Evolutionary conservation across 1,140 invertebrate species (phyloP).

Genomic region (Aphelinus atriplicis): DNA sequence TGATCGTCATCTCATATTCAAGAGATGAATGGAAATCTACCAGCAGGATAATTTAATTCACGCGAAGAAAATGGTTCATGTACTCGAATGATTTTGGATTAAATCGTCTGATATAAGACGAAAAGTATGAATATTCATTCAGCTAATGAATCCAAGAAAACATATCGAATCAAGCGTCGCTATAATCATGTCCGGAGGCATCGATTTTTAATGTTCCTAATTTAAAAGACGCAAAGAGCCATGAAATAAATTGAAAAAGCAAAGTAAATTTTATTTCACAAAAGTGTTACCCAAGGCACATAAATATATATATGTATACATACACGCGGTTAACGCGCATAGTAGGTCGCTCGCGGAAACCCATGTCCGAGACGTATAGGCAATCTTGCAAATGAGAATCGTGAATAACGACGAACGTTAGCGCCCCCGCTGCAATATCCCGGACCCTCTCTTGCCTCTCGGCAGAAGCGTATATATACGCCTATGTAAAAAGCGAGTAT

Average conservation of each 20-base stretch:
- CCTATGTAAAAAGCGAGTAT: conserved; percentile 49
- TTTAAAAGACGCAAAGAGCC: background rate
- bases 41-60: too few relatives aligned
- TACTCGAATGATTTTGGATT: too few relatives aligned
- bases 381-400: conserved; percentile 66
- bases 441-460: conserved; percentile 37
- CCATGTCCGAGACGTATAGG: conserved; percentile 63
- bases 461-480: conserved; percentile 24
- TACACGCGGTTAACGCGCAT: conserved; percentile 46
- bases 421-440: conserved; percentile 56
- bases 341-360: conserved; percentile 58
- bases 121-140: too few relatives aligned
- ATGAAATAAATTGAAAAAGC: background rate
- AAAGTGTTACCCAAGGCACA: conserved; percentile 25
- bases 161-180: too few relatives aligned
- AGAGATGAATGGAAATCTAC: too few relatives aligned
- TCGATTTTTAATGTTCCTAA: too few relatives aligned
- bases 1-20: too few relatives aligned
- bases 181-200: too few relatives aligned
- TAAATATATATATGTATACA: conserved; percentile 49
- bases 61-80: too few relatives aligned
- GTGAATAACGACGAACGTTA: conserved; percentile 64
- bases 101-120: too few relatives aligned
- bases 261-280: conserved; percentile 31
- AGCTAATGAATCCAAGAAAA: too few relatives aligned